Conservation (phyloP, 2,113 vertebrate species). For the Eublepharis macularius region DNA sequence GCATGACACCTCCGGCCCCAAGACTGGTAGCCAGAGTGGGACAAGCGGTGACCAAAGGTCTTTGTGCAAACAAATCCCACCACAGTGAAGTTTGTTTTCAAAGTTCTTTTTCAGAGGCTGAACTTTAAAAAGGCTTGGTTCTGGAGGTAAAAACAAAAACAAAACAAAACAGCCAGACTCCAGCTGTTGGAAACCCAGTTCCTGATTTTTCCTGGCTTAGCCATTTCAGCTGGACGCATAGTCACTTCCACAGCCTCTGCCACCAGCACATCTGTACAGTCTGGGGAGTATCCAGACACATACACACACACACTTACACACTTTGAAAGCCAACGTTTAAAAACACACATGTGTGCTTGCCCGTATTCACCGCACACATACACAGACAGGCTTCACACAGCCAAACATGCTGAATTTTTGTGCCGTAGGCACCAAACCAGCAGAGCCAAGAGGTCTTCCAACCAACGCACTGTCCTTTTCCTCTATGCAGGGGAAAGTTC, state of each 20-base stretch:
- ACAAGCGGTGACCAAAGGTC: neutral
- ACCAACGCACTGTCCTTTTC: neutral
- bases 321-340: constrained; percentile 41
- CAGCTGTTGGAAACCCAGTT: constrained; percentile 61
- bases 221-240: constrained; percentile 47
- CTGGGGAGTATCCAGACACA: constrained; percentile 58
- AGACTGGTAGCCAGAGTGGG: too few species aligned
- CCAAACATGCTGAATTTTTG: neutral
- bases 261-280: constrained; percentile 51
- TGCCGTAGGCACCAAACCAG: neutral
- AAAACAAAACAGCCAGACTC: constrained; percentile 25
- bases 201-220: constrained; percentile 52
- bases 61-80: constrained; percentile 27
- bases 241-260: constrained; percentile 41
- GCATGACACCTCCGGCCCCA: neutral
- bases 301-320: neutral
- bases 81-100: constrained; percentile 31
- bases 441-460: constrained; percentile 3
- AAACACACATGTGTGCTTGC: neutral
- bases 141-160: neutral
- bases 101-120: constrained; percentile 36
- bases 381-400: neutral
- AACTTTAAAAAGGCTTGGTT: constrained; percentile 31
- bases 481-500: neutral
- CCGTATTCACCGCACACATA: too few species aligned